Percentiles rank a stretch among this genome's conserved stretches.
These are phyloP conservation scores for Sprattus sprattus DNA, from an alignment of 2,113 vertebrate genomes.

Conservation along the genomic window DNA sequence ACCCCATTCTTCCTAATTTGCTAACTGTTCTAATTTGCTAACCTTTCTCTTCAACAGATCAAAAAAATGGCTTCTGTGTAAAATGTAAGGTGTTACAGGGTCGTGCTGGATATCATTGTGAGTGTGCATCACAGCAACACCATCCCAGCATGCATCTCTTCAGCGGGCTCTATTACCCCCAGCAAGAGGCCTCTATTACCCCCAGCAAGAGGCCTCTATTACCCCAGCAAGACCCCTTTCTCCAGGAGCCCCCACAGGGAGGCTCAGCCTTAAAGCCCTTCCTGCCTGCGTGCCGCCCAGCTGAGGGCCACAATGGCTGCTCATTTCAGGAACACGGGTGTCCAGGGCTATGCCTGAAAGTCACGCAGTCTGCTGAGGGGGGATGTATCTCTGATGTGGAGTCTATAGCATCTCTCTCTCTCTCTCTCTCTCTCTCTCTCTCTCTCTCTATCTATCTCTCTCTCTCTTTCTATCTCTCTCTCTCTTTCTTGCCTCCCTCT, in stretches of 20 bases:
- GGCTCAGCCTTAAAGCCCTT: constrained; percentile 34
- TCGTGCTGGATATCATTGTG: not conserved
- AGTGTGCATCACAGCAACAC: not conserved
- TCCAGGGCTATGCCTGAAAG: not conserved
- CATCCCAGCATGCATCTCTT: constrained; percentile 34
- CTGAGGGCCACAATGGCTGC: constrained; percentile 40
- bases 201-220: constrained; percentile 29
- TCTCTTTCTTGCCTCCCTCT: not conserved
- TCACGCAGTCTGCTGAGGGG: constrained; percentile 13
- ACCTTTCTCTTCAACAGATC: too few species aligned
- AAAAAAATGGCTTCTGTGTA: too few species aligned
- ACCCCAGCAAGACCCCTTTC: constrained; percentile 28
- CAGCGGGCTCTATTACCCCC: constrained; percentile 20
- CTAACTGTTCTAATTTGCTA: too few species aligned
- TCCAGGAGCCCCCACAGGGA: constrained; percentile 17
- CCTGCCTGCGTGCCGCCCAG: constrained; percentile 22
- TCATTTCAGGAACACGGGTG: constrained; percentile 30
- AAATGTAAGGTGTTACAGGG: not conserved
- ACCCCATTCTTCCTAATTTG: too few species aligned
- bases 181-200: constrained; percentile 28
- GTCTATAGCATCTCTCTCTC: not conserved
- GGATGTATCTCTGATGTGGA: not conserved
- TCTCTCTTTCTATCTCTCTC: not conserved
- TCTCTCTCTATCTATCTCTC: not conserved
- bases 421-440: not conserved